Conservation (phyloP, 2,888 invertebrate species). For the Fragum whitleyi region DNA sequence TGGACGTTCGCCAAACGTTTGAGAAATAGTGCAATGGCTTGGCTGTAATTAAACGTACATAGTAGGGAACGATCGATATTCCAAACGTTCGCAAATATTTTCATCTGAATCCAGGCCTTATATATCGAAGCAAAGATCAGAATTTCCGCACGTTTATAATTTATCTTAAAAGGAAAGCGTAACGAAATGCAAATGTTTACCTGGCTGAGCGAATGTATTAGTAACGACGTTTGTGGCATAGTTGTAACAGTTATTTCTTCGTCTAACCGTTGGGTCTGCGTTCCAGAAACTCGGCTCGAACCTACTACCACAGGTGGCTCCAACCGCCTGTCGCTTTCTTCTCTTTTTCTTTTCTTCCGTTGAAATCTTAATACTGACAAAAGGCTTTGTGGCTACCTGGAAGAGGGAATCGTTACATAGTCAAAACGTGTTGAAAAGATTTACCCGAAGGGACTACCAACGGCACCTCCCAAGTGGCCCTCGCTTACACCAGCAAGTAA, state of each 20-base stretch:
- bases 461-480: neutral
- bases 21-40: too few species aligned
- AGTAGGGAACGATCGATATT: too few species aligned
- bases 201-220: slow-evolving; percentile 69
- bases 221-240: slow-evolving; percentile 63
- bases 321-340: slow-evolving; percentile 37
- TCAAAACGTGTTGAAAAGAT: neutral
- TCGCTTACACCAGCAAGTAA: neutral
- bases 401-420: neutral
- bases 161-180: too few species aligned
- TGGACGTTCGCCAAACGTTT: too few species aligned
- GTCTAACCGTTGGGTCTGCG: slow-evolving; percentile 28
- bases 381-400: slow-evolving; percentile 7
- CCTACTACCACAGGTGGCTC: slow-evolving; percentile 30
- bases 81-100: too few species aligned
- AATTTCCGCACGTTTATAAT: too few species aligned
- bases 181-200: too few species aligned
- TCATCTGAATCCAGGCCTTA: too few species aligned
- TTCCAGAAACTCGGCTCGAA: slow-evolving; percentile 58
- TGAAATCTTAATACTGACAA: slow-evolving; percentile 12
- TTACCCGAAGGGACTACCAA: neutral
- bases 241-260: slow-evolving; percentile 65
- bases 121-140: too few species aligned
- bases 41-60: too few species aligned
- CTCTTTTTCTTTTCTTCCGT: slow-evolving; percentile 25